These are phyloP conservation scores for Coleophora deauratella DNA, from an alignment of 2,888 invertebrate genomes.

Conservation along the genomic window DNA sequence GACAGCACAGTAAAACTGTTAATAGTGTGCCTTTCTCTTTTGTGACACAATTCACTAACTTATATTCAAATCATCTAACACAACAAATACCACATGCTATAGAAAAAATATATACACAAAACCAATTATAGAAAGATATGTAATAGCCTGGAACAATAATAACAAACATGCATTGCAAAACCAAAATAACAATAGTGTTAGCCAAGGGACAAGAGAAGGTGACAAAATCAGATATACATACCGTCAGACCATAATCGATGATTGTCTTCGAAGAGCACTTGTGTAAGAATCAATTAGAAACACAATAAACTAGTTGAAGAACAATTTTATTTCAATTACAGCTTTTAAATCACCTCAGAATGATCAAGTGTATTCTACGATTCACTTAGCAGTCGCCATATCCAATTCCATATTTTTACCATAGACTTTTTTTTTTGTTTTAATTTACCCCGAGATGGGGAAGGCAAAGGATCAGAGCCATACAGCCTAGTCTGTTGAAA, in stretches of 20 bases:
- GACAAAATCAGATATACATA: conserved; percentile 23
- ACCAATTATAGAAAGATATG: too few species aligned
- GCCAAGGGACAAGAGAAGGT: conserved; percentile 41
- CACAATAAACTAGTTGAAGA: background rate
- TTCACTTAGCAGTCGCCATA: conserved; percentile 31
- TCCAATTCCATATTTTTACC: too few species aligned
- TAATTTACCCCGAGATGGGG: too few species aligned
- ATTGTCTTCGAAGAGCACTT: background rate
- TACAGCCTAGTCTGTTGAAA: too few species aligned
- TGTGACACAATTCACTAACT: conserved; percentile 4
- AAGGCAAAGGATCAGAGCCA: too few species aligned
- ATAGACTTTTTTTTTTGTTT: too few species aligned
- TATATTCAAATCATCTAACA: background rate
- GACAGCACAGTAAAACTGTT: conserved; percentile 26
- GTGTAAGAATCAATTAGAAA: background rate
- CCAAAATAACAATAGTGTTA: conserved; percentile 29
- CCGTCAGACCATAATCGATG: conserved; percentile 10
- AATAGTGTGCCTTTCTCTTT: conserved; percentile 48
- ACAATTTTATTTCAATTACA: background rate
- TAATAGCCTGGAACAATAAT: conserved; percentile 1
- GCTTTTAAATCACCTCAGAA: too few species aligned
- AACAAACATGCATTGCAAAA: conserved; percentile 13
- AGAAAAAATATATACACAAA: too few species aligned
- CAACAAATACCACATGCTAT: background rate
- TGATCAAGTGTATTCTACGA: background rate